Percentiles rank a stretch among this genome's conserved stretches.
Evolutionary conservation across 1,140 invertebrate species (phyloP).

Genomic region (Meteorus sp.): DNA sequence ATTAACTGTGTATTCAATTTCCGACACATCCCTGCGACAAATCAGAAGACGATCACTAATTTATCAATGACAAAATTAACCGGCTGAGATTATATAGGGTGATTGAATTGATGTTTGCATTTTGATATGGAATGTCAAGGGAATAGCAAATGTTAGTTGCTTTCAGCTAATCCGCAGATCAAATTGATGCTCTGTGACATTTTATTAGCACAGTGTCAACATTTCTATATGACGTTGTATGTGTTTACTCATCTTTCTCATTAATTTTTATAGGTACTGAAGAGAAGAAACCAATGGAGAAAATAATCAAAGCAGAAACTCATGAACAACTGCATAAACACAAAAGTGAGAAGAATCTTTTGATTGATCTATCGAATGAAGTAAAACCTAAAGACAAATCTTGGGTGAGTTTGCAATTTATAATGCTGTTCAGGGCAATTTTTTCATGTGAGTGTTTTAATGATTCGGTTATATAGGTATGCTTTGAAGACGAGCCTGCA

Average conservation of each 20-base stretch:
- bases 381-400: slow-evolving; percentile 40
- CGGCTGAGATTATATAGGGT: no score
- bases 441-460: slow-evolving; percentile 5
- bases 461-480: slow-evolving; percentile 38
- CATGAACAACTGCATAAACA: slow-evolving; percentile 29
- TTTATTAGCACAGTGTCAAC: no score
- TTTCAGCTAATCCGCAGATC: no score
- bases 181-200: no score
- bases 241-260: not conserved
- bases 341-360: slow-evolving; percentile 41
- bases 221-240: not conserved
- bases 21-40: no score
- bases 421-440: not conserved
- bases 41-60: no score
- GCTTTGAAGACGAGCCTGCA: slow-evolving; percentile 45
- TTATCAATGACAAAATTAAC: no score
- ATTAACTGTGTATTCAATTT: no score
- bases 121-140: no score
- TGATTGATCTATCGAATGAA: slow-evolving; percentile 50
- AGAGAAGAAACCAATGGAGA: not conserved
- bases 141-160: no score
- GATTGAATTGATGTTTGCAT: no score
- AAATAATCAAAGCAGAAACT: slow-evolving; percentile 21
- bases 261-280: not conserved
- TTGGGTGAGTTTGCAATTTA: slow-evolving; percentile 41